These are phyloP conservation scores for Lepus americanus DNA, from an alignment of 2,113 vertebrate species.

Conservation along the genomic window DNA sequence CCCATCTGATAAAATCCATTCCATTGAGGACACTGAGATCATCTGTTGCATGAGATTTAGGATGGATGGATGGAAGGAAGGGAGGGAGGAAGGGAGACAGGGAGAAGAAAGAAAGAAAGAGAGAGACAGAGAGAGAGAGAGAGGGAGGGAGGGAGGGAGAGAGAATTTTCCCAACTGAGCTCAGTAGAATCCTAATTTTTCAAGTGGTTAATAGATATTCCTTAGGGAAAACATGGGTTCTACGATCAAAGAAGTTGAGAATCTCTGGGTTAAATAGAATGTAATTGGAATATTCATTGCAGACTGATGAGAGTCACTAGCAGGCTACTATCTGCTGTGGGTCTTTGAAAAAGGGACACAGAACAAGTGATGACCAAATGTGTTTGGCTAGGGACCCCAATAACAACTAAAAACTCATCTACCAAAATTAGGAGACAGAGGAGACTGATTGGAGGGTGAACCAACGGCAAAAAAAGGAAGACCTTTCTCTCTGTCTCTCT, in stretches of 20 bases:
- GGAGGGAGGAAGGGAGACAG: neutral
- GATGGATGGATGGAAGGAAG: too few species aligned
- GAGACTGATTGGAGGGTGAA: too few species aligned
- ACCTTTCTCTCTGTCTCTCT: too few species aligned
- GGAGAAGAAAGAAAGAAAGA: neutral
- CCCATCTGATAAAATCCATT: neutral
- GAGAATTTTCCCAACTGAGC: neutral
- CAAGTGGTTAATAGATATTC: neutral
- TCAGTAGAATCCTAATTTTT: neutral
- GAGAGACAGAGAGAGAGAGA: too few species aligned
- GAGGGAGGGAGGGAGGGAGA: neutral
- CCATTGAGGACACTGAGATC: neutral
- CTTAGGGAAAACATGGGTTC: neutral
- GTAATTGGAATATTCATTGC: neutral
- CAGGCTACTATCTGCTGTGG: neutral
- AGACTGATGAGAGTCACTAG: neutral
- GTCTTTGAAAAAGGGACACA: neutral
- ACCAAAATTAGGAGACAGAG: constrained; percentile 16
- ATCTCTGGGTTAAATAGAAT: neutral
- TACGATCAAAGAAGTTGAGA: neutral
- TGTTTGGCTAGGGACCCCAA: neutral
- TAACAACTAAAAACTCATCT: neutral
- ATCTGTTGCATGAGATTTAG: neutral
- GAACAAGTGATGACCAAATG: neutral
- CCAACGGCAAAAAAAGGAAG: too few species aligned